Percentiles rank a stretch among this genome's conserved stretches.
Conservation (phyloP, 1,140 invertebrate species). For the Metopolophium dirhodum region DNA sequence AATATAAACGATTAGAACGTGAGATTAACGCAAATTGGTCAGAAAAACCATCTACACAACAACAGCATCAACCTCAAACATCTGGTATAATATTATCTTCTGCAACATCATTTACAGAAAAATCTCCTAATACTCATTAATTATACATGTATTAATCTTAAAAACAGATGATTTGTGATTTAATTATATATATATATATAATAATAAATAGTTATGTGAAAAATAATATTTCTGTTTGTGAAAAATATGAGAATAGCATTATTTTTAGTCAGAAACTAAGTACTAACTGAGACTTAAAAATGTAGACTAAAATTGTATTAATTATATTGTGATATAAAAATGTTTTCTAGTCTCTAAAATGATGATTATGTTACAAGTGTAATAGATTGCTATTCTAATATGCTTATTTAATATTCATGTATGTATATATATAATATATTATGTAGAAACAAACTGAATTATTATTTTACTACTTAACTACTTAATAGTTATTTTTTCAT, state of each 20-base stretch:
- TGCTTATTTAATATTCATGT: background rate
- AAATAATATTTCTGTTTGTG: background rate
- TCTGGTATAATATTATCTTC: background rate
- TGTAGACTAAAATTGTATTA: background rate
- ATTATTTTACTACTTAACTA: too few species aligned
- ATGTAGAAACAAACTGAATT: background rate
- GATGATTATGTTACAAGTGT: background rate
- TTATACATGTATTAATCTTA: background rate
- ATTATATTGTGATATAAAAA: constrained; percentile 14
- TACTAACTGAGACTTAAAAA: background rate
- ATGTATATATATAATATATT: background rate
- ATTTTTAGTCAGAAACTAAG: background rate
- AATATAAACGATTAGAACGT: constrained; percentile 22
- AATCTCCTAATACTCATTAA: background rate
- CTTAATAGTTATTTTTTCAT: background rate
- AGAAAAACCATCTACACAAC: background rate
- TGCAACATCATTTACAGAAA: background rate
- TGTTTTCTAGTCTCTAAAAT: constrained; percentile 5
- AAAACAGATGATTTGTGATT: background rate
- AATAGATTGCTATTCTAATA: background rate
- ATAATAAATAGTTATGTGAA: background rate
- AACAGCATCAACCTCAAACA: background rate
- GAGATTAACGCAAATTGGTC: constrained; percentile 32
- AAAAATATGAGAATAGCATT: constrained; percentile 6
- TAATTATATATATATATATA: background rate